Evolutionary conservation across 2,113 vertebrate species (phyloP).

Genomic region (Cariama cristata): DNA sequence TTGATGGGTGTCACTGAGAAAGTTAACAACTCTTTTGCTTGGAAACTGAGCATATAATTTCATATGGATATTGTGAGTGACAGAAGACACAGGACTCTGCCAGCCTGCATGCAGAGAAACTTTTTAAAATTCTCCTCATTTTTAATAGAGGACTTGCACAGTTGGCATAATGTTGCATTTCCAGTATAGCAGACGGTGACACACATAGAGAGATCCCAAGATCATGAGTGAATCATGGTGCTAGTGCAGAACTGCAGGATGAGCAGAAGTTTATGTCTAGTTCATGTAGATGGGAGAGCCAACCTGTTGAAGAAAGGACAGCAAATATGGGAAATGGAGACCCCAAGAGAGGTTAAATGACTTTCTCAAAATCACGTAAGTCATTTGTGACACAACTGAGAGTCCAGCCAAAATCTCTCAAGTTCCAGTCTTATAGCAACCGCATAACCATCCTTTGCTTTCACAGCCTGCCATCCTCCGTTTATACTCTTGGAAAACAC

Average conservation of each 20-base stretch:
- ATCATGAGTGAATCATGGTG: background rate
- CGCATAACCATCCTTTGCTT: background rate
- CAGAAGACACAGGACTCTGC: background rate
- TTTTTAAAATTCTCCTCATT: background rate
- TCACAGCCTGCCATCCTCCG: background rate
- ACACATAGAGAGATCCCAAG: background rate
- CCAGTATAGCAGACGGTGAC: background rate
- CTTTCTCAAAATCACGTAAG: background rate
- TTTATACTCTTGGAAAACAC: background rate
- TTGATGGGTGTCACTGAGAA: background rate
- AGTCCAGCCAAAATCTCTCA: background rate
- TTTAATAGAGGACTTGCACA: background rate
- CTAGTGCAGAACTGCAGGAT: background rate
- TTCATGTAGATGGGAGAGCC: background rate
- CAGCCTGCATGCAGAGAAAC: background rate
- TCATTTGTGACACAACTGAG: background rate
- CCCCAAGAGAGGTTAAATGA: background rate
- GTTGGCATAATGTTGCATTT: background rate
- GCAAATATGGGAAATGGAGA: background rate
- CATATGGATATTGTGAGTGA: background rate
- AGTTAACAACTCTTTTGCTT: background rate
- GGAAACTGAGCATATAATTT: background rate
- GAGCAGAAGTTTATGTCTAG: background rate
- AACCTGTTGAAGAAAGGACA: background rate
- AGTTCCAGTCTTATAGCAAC: background rate